Evolutionary conservation across 2,888 invertebrate species (phyloP).

Genomic region (Onchidella celtica): DNA sequence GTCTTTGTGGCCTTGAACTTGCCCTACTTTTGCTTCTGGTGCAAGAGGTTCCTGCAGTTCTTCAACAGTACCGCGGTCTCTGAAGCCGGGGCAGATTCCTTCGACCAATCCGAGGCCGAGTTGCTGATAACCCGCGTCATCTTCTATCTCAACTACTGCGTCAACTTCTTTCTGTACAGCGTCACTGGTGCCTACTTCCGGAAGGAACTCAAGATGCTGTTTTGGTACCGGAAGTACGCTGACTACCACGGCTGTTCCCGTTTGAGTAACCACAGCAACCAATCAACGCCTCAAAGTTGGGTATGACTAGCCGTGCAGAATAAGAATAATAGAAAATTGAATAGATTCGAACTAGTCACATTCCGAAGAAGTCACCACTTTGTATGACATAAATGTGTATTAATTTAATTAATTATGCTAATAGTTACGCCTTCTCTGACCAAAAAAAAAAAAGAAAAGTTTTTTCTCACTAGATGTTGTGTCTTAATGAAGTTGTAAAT

Average conservation of each 20-base stretch:
- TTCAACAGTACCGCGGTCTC: neutral
- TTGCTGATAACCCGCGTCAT: conserved; percentile 68
- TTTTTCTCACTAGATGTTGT: too few species aligned
- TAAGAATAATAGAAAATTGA: neutral
- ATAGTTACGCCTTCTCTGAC: too few species aligned
- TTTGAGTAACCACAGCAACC: conserved; percentile 1
- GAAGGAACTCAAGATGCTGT: conserved; percentile 68
- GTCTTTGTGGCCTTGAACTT: conserved; percentile 75
- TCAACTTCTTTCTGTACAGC: conserved; percentile 76
- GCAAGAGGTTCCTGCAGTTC: conserved; percentile 51
- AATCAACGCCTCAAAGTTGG: conserved; percentile 6
- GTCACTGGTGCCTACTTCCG: conserved; percentile 75
- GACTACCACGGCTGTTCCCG: neutral
- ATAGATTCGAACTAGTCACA: neutral
- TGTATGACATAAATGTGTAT: neutral
- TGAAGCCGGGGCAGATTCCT: neutral
- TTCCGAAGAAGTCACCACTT: neutral
- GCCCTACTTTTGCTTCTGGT: conserved; percentile 76
- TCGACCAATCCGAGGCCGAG: conserved; percentile 50
- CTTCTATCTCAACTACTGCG: conserved; percentile 75
- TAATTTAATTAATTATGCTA: too few species aligned
- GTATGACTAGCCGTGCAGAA: neutral
- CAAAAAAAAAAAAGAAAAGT: too few species aligned
- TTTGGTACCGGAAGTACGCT: conserved; percentile 54
- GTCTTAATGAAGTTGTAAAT: too few species aligned